A percentile compares a stretch with the other conserved stretches of the same genome.
These are phyloP conservation scores for Terebella lapidaria DNA, from an alignment of 2,888 invertebrate species.

Conservation along the genomic window DNA sequence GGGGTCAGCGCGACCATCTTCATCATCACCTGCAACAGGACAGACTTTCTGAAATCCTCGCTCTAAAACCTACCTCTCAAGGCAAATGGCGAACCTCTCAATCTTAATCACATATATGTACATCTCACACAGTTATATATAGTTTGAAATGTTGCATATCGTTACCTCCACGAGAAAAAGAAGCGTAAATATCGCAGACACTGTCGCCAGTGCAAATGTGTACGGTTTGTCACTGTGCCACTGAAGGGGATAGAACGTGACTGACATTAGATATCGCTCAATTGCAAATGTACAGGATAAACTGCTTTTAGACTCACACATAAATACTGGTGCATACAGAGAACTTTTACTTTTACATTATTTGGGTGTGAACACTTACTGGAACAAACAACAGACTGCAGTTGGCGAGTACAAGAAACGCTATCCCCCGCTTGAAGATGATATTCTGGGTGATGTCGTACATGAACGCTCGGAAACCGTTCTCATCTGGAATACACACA, in stretches of 20 bases:
- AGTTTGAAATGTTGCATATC: too few species aligned
- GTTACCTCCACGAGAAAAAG: conserved; percentile 82
- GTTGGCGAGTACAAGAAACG: conserved; percentile 87
- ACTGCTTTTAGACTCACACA: too few species aligned
- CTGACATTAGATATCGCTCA: too few species aligned
- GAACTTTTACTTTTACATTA: too few species aligned
- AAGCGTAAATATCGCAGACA: conserved; percentile 77
- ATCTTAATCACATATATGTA: too few species aligned
- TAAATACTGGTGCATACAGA: too few species aligned
- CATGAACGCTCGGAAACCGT: conserved; percentile 84
- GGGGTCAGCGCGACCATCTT: conserved; percentile 98
- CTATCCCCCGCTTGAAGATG: conserved; percentile 90
- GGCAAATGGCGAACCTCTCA: too few species aligned
- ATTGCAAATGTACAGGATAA: too few species aligned
- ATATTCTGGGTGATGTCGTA: conserved; percentile 98
- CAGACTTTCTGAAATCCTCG: too few species aligned
- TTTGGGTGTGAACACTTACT: conserved; percentile 11
- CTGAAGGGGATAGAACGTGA: conserved; percentile 31
- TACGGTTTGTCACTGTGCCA: conserved; percentile 33
- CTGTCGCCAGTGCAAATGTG: conserved; percentile 38
- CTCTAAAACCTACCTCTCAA: too few species aligned
- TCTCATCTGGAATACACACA: conserved; percentile 67
- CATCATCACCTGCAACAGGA: conserved; percentile 69
- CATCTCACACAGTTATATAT: too few species aligned
- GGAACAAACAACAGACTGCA: conserved; percentile 85